These are phyloP conservation scores for Pundamilia nyererei DNA, from an alignment of 2,113 vertebrate genomes.

Conservation along the genomic window DNA sequence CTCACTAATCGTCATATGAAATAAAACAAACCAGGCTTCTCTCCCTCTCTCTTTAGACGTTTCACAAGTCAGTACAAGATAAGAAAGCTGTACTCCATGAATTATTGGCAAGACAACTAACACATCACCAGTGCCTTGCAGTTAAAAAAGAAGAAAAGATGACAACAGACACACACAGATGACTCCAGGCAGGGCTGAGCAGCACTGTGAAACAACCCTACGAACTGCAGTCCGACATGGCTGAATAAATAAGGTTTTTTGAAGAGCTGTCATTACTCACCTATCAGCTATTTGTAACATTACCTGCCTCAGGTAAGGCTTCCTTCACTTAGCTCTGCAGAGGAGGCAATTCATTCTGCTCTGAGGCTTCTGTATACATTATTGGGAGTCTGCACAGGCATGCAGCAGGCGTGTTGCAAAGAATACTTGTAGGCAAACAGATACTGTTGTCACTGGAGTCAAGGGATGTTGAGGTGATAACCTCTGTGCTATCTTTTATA, in stretches of 20 bases:
- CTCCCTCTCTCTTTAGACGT: background rate
- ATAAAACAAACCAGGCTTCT: background rate
- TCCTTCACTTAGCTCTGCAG: background rate
- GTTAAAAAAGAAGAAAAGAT: background rate
- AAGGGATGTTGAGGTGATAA: constrained; percentile 33
- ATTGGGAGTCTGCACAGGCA: constrained; percentile 50
- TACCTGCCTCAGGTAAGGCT: constrained; percentile 44
- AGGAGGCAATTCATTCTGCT: background rate
- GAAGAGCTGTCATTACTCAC: constrained; percentile 68
- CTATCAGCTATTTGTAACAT: constrained; percentile 56
- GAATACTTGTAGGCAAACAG: background rate
- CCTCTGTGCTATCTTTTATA: background rate
- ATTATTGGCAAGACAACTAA: constrained; percentile 16
- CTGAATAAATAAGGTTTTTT: constrained; percentile 49
- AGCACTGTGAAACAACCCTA: background rate
- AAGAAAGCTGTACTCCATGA: background rate
- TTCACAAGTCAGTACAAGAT: constrained; percentile 46
- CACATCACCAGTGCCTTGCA: constrained; percentile 5
- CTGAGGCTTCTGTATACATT: constrained; percentile 31
- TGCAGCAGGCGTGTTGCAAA: constrained; percentile 21
- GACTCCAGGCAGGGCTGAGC: background rate
- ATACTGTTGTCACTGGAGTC: constrained; percentile 27
- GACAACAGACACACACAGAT: background rate
- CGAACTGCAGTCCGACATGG: constrained; percentile 1
- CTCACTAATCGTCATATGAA: background rate